Conservation (phyloP, 2,888 invertebrate genomes). For the Euclidia mi region DNA sequence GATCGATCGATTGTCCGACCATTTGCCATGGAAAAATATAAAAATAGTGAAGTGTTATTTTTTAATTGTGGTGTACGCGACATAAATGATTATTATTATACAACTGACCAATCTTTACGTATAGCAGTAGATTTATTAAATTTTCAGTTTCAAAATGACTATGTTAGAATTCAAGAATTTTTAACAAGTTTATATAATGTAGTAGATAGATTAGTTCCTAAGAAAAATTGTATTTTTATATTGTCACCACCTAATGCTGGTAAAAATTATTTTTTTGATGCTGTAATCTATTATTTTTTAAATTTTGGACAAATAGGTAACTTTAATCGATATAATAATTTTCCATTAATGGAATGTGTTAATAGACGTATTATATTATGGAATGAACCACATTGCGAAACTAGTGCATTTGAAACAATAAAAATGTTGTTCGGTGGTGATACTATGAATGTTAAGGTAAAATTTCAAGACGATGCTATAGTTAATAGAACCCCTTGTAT, state of each 20-base stretch:
- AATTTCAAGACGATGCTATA: slow-evolving; percentile 18
- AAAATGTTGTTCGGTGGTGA: slow-evolving; percentile 25
- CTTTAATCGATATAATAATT: slow-evolving; percentile 20
- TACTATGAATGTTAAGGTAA: slow-evolving; percentile 18
- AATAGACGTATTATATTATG: slow-evolving; percentile 19
- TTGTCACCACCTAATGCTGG: slow-evolving; percentile 24
- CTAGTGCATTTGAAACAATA: slow-evolving; percentile 18
- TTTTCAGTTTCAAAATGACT: slow-evolving; percentile 5
- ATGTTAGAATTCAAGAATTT: slow-evolving; percentile 12
- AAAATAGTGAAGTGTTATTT: no score
- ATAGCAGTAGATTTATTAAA: no score
- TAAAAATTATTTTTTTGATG: slow-evolving; percentile 30
- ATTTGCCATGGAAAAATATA: no score
- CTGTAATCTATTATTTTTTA: slow-evolving; percentile 19
- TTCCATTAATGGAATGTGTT: slow-evolving; percentile 24
- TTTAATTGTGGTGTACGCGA: no score
- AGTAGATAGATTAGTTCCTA: slow-evolving; percentile 18
- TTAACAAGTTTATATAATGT: slow-evolving; percentile 12
- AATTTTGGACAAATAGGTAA: slow-evolving; percentile 29
- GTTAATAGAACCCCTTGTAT: slow-evolving; percentile 13
- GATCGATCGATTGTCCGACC: slow-evolving; percentile 34
- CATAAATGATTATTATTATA: no score
- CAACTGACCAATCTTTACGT: no score
- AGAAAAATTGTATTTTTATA: slow-evolving; percentile 23
- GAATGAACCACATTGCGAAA: slow-evolving; percentile 25